Conservation (phyloP, 1,140 invertebrate species). For the Apocrypta bakeri region DNA sequence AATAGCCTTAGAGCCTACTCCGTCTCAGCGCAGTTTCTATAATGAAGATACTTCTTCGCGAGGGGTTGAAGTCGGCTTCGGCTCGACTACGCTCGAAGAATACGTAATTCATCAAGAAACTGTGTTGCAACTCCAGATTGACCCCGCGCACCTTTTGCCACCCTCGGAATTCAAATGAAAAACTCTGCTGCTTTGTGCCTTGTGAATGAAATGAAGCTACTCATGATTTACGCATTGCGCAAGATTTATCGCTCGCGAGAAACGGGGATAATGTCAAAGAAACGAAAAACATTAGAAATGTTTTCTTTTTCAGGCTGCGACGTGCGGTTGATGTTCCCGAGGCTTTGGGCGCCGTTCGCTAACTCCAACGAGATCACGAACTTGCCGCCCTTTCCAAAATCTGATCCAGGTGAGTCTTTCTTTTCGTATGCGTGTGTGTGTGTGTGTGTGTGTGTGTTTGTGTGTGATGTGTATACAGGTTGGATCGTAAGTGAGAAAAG, state of each 20-base stretch:
- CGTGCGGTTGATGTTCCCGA: constrained; percentile 71
- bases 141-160: constrained; percentile 18
- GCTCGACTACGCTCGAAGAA: constrained; percentile 64
- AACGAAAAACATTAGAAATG: not conserved
- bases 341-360: constrained; percentile 70
- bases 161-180: not conserved
- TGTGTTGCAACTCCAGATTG: constrained; percentile 41
- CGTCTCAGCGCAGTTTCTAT: constrained; percentile 71
- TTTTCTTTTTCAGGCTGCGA: constrained; percentile 62
- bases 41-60: constrained; percentile 74
- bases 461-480: not conserved
- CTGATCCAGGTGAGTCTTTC: constrained; percentile 66
- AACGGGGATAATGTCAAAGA: not conserved
- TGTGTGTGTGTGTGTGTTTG: not conserved
- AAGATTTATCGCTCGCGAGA: not conserved
- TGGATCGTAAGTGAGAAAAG: constrained; percentile 27
- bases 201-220: too few species aligned
- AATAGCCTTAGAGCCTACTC: constrained; percentile 59
- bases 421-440: not conserved
- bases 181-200: not conserved
- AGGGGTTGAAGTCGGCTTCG: constrained; percentile 71
- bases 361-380: constrained; percentile 65
- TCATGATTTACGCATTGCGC: not conserved
- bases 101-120: constrained; percentile 67
- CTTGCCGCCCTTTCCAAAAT: constrained; percentile 67